Percentiles rank a stretch among this genome's conserved stretches.
Evolutionary conservation across 2,888 invertebrate species (phyloP).

Genomic region (Hypsopygia costalis): DNA sequence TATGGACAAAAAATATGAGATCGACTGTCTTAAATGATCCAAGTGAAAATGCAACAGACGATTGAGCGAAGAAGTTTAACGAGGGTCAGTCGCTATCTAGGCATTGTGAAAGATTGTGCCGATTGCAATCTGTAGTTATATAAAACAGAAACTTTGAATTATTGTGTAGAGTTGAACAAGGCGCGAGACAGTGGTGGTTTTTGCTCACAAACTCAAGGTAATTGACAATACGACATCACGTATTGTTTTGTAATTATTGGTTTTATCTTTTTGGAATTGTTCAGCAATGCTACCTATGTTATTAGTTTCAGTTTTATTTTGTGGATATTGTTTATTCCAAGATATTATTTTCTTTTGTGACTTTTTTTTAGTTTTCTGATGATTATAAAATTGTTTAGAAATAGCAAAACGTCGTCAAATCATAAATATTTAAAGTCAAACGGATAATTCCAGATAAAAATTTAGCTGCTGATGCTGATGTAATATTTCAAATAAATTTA

Average conservation of each 20-base stretch:
- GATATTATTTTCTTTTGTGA: too few species aligned
- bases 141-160: constrained; percentile 59
- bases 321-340: too few species aligned
- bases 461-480: too few species aligned
- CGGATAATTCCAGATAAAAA: too few species aligned
- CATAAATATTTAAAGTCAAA: too few species aligned
- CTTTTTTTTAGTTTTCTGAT: too few species aligned
- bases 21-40: constrained; percentile 1
- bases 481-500: too few species aligned
- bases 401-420: too few species aligned
- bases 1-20: not conserved
- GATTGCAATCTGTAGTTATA: constrained; percentile 63
- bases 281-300: not conserved
- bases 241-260: constrained; percentile 18
- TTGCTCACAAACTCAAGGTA: constrained; percentile 34
- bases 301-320: not conserved
- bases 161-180: constrained; percentile 43
- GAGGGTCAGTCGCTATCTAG: constrained; percentile 27
- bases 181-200: constrained; percentile 39
- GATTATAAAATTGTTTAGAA: too few species aligned
- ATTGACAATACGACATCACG: constrained; percentile 13
- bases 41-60: constrained; percentile 11
- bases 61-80: constrained; percentile 17
- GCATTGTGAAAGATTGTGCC: constrained; percentile 53
- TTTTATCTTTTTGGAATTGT: constrained; percentile 16